These are phyloP conservation scores for Diaperis boleti DNA, from an alignment of 2,888 invertebrate species.

Conservation along the genomic window DNA sequence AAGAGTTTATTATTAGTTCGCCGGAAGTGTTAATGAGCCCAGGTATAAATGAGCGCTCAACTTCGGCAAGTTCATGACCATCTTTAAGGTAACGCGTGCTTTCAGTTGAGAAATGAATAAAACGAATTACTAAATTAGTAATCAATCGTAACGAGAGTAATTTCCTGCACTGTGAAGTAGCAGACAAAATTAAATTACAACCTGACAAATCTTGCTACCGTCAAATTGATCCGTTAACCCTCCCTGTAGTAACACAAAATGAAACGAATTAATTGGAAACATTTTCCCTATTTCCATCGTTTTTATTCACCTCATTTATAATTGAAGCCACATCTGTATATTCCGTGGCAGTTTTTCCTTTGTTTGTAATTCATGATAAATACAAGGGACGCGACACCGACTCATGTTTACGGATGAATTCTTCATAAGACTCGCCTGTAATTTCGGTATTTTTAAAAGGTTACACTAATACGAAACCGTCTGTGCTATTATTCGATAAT, in stretches of 20 bases:
- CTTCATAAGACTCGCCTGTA: conserved; percentile 10
- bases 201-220: conserved; percentile 23
- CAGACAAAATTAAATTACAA: too few species aligned
- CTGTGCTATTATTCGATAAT: conserved; percentile 14
- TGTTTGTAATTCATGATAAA: conserved; percentile 16
- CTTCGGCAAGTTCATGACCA: conserved; percentile 24
- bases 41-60: conserved; percentile 15
- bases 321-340: conserved; percentile 19
- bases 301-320: conserved; percentile 11
- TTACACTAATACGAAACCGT: conserved; percentile 5
- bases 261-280: too few species aligned
- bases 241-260: too few species aligned
- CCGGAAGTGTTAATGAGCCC: conserved; percentile 37
- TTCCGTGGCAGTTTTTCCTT: conserved; percentile 13
- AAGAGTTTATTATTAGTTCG: conserved; percentile 37
- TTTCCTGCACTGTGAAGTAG: neutral
- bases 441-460: conserved; percentile 9
- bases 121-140: too few species aligned
- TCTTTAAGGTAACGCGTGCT: neutral
- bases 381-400: conserved; percentile 11
- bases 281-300: too few species aligned
- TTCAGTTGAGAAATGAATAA: neutral
- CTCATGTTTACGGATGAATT: conserved; percentile 8
- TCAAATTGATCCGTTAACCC: too few species aligned
- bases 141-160: too few species aligned